Evolutionary conservation across 2,888 invertebrate genomes (phyloP), one percentile per base, ranked within the genome.

Genomic region (Leptothorax acervorum): DNA sequence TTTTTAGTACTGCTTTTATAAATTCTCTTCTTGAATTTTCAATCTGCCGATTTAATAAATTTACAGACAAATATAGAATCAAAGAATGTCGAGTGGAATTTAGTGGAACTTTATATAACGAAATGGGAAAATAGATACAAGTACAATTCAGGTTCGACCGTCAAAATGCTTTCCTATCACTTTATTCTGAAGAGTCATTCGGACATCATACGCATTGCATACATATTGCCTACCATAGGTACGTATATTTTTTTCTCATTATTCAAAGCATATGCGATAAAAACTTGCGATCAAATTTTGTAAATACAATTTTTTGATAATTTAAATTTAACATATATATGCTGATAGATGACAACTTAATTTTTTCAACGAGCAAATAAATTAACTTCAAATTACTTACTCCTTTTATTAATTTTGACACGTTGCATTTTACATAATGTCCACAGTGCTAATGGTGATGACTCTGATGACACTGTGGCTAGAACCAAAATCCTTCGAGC

Each of bases 401-500:
- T 75, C 8, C 5, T 51, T 23, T 12, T 12, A 18, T 53, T 28
- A 45, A 53, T 35, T 60, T 39, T 31, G 48, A 55, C 42, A 15
- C 11, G 3, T 39, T 18, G 28, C 0, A 31, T 78, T n/a, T 35
- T 55, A 71, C 55, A 57, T 65, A 2, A 35, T 87, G 42, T 28
- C 23, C 68, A n/a, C 60, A 96, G 96, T 96, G 35, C 94, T 96
- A 85, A 95, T 96, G 42, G 82, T 96, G 6, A 93, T 97, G 79
- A 96, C 96, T 3, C 89, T 97, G 81, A 94, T 95, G n/a, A 95
- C 96, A 1, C 92, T 97, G 60, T 95, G 96, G 92, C 92, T 97
- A 88, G 96, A 96, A 87, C 95, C 96, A 1, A 95, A 95, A 78
- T 96, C 96, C 79, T 94, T 94, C 55, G 96, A 96, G 70, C 95